Conservation (phyloP, 2,888 invertebrate species). For the Hecatera dysodea region DNA sequence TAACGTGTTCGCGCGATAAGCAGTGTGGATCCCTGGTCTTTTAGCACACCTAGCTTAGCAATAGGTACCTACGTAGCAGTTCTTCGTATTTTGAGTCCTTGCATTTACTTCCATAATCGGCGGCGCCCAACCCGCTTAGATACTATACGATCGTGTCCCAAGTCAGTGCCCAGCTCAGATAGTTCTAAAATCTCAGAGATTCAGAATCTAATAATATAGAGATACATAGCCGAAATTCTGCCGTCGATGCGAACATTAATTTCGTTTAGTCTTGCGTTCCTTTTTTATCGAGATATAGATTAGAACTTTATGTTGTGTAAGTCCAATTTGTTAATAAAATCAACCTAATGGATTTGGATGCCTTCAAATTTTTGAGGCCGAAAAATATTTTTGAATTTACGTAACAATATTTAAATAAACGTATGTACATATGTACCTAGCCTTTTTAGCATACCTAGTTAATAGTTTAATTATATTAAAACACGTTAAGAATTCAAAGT, state of each 20-base stretch:
- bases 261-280: constrained; percentile 44
- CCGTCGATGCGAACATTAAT: constrained; percentile 48
- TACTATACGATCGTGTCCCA: constrained; percentile 1
- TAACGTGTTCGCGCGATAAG: too few relatives aligned
- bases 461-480: neutral
- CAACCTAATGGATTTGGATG: constrained; percentile 45
- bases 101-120: neutral
- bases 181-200: constrained; percentile 54
- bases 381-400: neutral
- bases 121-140: constrained; percentile 4
- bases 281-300: constrained; percentile 56
- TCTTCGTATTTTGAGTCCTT: neutral
- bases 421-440: too few relatives aligned
- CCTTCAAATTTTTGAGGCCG: neutral
- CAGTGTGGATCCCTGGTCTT: too few relatives aligned
- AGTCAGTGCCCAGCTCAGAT: constrained; percentile 26
- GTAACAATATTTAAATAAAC: neutral
- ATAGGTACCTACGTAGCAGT: too few relatives aligned
- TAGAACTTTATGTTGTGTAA: constrained; percentile 51
- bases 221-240: constrained; percentile 46
- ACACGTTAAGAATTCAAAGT: too few relatives aligned
- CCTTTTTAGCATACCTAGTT: neutral
- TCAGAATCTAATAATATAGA: constrained; percentile 47
- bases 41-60: too few relatives aligned
- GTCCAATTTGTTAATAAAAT: constrained; percentile 52